A percentile compares a stretch with the other conserved stretches of the same genome.
Evolutionary conservation across 2,888 invertebrate genomes (phyloP).

Genomic region (Melangyna quadrimaculata): DNA sequence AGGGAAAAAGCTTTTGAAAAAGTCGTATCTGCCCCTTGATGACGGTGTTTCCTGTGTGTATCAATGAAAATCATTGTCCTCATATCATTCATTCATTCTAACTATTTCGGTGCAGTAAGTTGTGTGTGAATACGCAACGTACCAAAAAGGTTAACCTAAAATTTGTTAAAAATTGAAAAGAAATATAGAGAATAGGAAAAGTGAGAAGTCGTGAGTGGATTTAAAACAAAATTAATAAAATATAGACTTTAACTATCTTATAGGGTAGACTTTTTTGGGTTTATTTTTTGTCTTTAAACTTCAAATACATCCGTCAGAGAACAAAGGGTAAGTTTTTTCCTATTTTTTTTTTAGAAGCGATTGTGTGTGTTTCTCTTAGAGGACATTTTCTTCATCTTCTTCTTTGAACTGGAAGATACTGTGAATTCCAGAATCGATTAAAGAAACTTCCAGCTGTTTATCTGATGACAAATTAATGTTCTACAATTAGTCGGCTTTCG

Average conservation of each 20-base stretch:
- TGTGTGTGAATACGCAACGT: conserved; percentile 29
- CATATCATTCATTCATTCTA: conserved; percentile 56
- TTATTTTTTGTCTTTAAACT: conserved; percentile 11
- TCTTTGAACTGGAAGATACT: conserved; percentile 40
- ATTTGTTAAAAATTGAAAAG: not conserved
- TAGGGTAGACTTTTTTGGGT: not conserved
- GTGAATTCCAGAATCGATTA: conserved; percentile 60
- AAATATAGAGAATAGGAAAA: not conserved
- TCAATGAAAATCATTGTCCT: conserved; percentile 64
- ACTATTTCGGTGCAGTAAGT: conserved; percentile 57
- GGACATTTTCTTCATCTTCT: not conserved
- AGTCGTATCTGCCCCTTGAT: conserved; percentile 4
- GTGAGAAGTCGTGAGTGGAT: conserved; percentile 50
- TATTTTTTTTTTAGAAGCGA: not conserved
- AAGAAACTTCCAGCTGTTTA: conserved; percentile 70
- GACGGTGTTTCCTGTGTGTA: conserved; percentile 36
- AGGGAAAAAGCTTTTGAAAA: conserved; percentile 43
- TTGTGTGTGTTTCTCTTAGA: conserved; percentile 12
- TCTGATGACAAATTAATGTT: conserved; percentile 59
- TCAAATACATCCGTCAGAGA: conserved; percentile 33
- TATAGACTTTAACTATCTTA: not conserved
- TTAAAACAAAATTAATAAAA: not conserved
- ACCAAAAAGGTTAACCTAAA: not conserved
- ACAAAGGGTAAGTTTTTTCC: conserved; percentile 60
- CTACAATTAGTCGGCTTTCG: conserved; percentile 57